Conservation (phyloP, 2,797 vertebrate genomes). For the Lutjanus argentimaculatus region DNA sequence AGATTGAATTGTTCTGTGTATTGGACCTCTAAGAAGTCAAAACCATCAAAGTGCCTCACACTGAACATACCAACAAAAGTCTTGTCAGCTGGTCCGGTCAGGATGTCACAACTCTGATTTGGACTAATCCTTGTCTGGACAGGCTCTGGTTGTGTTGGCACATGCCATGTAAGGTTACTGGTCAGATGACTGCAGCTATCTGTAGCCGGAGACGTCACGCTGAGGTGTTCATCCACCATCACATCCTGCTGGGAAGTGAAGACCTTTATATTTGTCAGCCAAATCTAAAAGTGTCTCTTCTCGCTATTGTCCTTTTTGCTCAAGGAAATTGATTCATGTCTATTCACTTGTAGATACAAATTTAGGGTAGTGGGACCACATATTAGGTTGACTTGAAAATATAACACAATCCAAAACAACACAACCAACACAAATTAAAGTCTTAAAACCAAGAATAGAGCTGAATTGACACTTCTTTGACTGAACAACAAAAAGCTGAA, state of each 20-base stretch:
- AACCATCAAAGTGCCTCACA: not conserved
- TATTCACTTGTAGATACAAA: not conserved
- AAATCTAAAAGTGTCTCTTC: not conserved
- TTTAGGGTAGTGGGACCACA: not conserved
- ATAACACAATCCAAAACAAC: not conserved
- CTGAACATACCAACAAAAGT: not conserved
- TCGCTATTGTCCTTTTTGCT: not conserved
- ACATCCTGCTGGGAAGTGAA: conserved; percentile 20
- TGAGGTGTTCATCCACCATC: conserved; percentile 24
- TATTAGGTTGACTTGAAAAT: not conserved
- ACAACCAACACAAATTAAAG: not conserved
- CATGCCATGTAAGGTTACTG: conserved; percentile 16
- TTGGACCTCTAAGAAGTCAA: conserved; percentile 10
- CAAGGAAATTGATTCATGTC: not conserved
- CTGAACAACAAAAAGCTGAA: not conserved
- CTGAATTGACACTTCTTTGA: not conserved
- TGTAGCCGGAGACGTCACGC: conserved; percentile 17
- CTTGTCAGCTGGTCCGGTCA: not conserved
- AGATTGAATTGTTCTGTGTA: not conserved
- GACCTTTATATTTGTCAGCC: not conserved
- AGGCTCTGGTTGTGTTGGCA: conserved; percentile 30
- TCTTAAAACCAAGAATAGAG: not conserved
- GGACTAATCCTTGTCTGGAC: conserved; percentile 62
- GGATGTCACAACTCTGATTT: conserved; percentile 51
- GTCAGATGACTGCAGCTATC: conserved; percentile 29